Conservation (phyloP, 2,888 invertebrate species). For the Reticulitermes lucifugus region DNA sequence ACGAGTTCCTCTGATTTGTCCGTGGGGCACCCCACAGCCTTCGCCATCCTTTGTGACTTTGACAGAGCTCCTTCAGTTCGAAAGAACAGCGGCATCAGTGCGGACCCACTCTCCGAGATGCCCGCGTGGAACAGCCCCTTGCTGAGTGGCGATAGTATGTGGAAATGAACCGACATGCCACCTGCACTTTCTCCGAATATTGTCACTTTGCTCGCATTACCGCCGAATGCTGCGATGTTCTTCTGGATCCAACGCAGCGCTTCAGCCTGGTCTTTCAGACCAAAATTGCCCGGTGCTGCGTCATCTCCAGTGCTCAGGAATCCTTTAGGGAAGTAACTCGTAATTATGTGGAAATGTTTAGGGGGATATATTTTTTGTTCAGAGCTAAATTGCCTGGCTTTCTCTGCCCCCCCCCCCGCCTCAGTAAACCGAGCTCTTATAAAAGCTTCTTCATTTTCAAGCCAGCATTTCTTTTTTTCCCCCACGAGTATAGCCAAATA, state of each 20-base stretch:
- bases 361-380: too few relatives aligned
- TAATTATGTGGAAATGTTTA: too few relatives aligned
- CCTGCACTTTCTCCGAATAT: conserved; percentile 10
- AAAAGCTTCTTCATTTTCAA: too few relatives aligned
- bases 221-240: background rate
- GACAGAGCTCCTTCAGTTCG: background rate
- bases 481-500: too few relatives aligned
- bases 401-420: too few relatives aligned
- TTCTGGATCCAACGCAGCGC: background rate
- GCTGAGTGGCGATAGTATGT: background rate
- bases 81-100: background rate
- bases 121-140: conserved; percentile 12
- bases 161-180: background rate
- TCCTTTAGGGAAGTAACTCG: background rate
- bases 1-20: background rate
- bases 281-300: background rate
- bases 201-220: background rate
- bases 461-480: too few relatives aligned
- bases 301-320: conserved; percentile 11
- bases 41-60: background rate
- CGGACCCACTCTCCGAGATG: background rate
- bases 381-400: too few relatives aligned
- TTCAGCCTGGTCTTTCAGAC: background rate
- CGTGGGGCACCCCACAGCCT: background rate
- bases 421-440: too few relatives aligned